Conservation (phyloP, 2,797 vertebrate species). For the Eulemur rubriventer region DNA sequence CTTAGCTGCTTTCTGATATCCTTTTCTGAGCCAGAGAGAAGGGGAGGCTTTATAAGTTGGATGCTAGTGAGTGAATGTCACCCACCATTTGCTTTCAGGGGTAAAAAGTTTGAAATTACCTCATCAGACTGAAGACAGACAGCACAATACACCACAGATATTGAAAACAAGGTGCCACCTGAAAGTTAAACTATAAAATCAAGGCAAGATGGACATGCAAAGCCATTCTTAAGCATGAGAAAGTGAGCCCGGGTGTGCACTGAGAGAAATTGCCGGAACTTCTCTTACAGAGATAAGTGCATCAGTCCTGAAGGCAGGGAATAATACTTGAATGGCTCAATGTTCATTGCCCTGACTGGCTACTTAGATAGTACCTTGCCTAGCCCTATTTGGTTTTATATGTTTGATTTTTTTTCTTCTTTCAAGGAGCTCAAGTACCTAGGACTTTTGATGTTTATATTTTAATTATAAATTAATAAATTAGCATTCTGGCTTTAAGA, state of each 20-base stretch:
- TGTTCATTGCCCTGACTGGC: not conserved
- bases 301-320: not conserved
- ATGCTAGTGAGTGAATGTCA: not conserved
- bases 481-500: not conserved
- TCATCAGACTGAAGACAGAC: not conserved
- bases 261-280: not conserved
- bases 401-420: not conserved
- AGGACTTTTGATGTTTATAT: not conserved
- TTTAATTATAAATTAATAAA: not conserved
- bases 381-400: not conserved
- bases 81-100: not conserved
- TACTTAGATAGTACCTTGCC: not conserved
- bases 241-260: not conserved
- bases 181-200: conserved; percentile 10
- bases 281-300: not conserved
- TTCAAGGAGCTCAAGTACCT: not conserved
- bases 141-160: not conserved
- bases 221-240: not conserved
- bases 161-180: not conserved
- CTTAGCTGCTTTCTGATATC: not conserved
- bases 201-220: not conserved
- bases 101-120: not conserved
- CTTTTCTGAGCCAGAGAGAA: not conserved
- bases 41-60: not conserved
- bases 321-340: not conserved